These are phyloP conservation scores for Antechinus stuartii DNA, from an alignment of 2,113 vertebrate genomes.

Conservation along the genomic window DNA sequence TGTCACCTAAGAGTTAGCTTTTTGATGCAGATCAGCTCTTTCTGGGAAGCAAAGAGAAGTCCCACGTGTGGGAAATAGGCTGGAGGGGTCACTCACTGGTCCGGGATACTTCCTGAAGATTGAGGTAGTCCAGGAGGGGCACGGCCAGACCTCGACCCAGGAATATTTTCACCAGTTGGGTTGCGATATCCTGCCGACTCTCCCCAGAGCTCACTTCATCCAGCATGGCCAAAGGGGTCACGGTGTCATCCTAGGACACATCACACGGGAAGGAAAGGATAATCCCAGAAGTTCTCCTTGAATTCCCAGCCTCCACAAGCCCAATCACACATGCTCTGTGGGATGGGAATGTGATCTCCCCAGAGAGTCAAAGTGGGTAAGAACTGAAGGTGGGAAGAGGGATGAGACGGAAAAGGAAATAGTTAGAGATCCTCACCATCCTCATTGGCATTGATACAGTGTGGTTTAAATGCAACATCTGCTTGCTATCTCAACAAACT, in stretches of 20 bases:
- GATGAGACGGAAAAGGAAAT: neutral
- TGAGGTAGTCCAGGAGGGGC: slow-evolving; percentile 92
- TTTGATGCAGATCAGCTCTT: no score
- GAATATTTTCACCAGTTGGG: slow-evolving; percentile 94
- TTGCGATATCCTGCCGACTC: slow-evolving; percentile 92
- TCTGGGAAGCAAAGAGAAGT: neutral
- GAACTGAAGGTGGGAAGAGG: neutral
- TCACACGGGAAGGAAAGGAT: neutral
- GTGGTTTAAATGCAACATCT: neutral
- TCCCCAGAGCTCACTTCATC: slow-evolving; percentile 91
- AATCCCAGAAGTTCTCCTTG: neutral
- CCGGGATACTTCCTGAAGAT: slow-evolving; percentile 88
- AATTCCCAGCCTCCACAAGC: neutral
- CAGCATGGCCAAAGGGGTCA: slow-evolving; percentile 88
- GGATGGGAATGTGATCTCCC: neutral
- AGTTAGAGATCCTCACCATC: neutral
- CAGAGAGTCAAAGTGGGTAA: neutral
- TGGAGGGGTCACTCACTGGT: slow-evolving; percentile 87
- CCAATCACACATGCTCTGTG: neutral
- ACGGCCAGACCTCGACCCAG: slow-evolving; percentile 90
- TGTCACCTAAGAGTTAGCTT: neutral
- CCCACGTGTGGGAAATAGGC: neutral
- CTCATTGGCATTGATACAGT: neutral
- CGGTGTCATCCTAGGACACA: slow-evolving; percentile 81
- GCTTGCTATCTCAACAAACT: neutral